A percentile compares a stretch with the other conserved stretches of the same genome.
Conservation (phyloP, 2,113 vertebrate species). For the Choloepus hoffmanni region DNA sequence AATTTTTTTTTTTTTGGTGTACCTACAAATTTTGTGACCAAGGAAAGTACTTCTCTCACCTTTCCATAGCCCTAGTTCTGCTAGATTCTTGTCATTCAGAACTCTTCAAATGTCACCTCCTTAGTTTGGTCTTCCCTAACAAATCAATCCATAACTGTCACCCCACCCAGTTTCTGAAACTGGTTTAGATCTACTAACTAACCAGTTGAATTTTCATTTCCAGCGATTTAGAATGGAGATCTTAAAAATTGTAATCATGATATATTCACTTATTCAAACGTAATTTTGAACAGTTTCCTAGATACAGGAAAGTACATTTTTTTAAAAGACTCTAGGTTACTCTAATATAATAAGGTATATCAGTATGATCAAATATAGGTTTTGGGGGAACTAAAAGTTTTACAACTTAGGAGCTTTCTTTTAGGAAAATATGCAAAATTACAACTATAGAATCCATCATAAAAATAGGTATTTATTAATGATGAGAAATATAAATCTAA, state of each 20-base stretch:
- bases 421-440: not conserved
- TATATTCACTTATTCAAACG: not conserved
- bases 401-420: not conserved
- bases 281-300: not conserved
- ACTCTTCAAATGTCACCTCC: not conserved
- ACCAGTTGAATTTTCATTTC: not conserved
- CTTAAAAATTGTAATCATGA: not conserved
- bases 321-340: too few species aligned
- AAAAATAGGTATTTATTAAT: not conserved
- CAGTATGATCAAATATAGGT: not conserved
- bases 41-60: not conserved
- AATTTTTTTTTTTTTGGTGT: not conserved
- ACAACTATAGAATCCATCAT: not conserved
- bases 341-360: too few species aligned
- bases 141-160: not conserved
- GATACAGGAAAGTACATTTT: too few species aligned
- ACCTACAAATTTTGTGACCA: not conserved
- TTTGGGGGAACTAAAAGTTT: not conserved
- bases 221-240: not conserved
- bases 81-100: not conserved
- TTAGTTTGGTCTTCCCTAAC: not conserved
- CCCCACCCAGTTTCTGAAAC: not conserved
- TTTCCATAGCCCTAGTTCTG: not conserved
- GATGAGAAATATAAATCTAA: not conserved
- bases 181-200: not conserved